These are phyloP conservation scores for Mylabris phalerata DNA, from an alignment of 1,140 invertebrate species.

Conservation along the genomic window DNA sequence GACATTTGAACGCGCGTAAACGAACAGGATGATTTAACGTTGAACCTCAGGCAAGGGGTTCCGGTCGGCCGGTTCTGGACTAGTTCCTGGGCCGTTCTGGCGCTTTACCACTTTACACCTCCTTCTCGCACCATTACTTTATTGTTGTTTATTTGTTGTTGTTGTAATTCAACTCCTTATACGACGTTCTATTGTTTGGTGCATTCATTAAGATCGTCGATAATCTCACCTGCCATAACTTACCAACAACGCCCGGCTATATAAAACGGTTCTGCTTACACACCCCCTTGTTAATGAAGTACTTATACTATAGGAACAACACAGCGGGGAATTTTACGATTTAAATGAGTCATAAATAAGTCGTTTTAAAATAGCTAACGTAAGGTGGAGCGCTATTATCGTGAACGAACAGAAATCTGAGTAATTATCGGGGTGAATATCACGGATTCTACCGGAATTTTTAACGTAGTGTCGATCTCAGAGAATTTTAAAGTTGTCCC, in stretches of 20 bases:
- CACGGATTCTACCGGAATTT: no score
- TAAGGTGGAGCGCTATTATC: neutral
- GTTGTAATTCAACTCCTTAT: neutral
- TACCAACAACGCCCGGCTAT: slow-evolving; percentile 4
- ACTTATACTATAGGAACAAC: slow-evolving; percentile 1
- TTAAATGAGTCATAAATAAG: slow-evolving; percentile 17
- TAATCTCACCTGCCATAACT: slow-evolving; percentile 16
- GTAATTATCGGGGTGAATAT: no score
- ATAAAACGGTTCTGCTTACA: neutral
- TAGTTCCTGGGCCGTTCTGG: slow-evolving; percentile 8
- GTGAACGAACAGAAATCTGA: no score
- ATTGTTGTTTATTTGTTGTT: neutral
- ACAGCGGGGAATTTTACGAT: slow-evolving; percentile 13
- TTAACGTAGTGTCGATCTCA: no score
- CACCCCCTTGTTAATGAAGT: slow-evolving; percentile 16
- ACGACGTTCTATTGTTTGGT: slow-evolving; percentile 8
- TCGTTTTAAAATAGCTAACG: slow-evolving; percentile 12
- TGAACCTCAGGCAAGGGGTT: slow-evolving; percentile 3
- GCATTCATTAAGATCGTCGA: slow-evolving; percentile 18
- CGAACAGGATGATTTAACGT: slow-evolving; percentile 16
- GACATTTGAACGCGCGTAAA: slow-evolving; percentile 12
- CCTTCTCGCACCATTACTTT: slow-evolving; percentile 16
- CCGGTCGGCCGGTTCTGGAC: slow-evolving; percentile 10
- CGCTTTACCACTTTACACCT: slow-evolving; percentile 16
- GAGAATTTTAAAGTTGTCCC: no score